A percentile compares a stretch with the other conserved stretches of the same genome.
These are phyloP conservation scores for Mallotus villosus DNA, from an alignment of 2,797 vertebrate species.

Conservation along the genomic window DNA sequence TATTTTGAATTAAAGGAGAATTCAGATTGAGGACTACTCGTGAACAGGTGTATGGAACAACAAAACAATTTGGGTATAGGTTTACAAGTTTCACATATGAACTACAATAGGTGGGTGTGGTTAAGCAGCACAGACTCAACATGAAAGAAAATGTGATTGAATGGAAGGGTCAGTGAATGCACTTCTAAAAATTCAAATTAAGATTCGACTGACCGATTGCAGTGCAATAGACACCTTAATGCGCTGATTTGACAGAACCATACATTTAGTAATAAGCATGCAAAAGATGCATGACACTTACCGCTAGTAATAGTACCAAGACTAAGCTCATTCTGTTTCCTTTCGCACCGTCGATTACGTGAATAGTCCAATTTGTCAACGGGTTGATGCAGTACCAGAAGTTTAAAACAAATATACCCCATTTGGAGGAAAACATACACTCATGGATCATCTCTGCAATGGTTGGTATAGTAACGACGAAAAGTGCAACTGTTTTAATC, in stretches of 20 bases:
- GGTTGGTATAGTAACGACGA: slow-evolving; percentile 3
- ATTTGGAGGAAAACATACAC: slow-evolving; percentile 24
- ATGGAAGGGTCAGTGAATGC: not conserved
- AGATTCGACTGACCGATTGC: not conserved
- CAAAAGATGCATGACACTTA: slow-evolving; percentile 54
- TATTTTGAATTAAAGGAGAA: slow-evolving; percentile 23
- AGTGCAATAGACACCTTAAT: not conserved
- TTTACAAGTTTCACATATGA: not conserved
- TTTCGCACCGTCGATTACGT: slow-evolving; percentile 32
- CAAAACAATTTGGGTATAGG: not conserved
- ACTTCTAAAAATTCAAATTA: not conserved
- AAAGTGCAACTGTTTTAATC: not conserved
- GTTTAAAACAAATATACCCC: slow-evolving; percentile 46
- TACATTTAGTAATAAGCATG: not conserved
- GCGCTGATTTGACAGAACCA: not conserved
- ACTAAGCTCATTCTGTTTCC: slow-evolving; percentile 57
- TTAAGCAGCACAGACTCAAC: too few relatives aligned
- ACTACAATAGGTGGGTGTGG: not conserved
- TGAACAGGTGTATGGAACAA: not conserved
- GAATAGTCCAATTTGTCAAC: slow-evolving; percentile 10
- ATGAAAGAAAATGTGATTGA: not conserved
- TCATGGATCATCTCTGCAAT: slow-evolving; percentile 49
- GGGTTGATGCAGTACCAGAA: slow-evolving; percentile 31
- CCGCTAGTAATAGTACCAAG: slow-evolving; percentile 63
- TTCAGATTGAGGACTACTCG: not conserved